A percentile compares a stretch with the other conserved stretches of the same genome.
phyloP scores from a whole-genome alignment of 2,797 vertebrate species.

The Eulemur coronatus region DNA sequence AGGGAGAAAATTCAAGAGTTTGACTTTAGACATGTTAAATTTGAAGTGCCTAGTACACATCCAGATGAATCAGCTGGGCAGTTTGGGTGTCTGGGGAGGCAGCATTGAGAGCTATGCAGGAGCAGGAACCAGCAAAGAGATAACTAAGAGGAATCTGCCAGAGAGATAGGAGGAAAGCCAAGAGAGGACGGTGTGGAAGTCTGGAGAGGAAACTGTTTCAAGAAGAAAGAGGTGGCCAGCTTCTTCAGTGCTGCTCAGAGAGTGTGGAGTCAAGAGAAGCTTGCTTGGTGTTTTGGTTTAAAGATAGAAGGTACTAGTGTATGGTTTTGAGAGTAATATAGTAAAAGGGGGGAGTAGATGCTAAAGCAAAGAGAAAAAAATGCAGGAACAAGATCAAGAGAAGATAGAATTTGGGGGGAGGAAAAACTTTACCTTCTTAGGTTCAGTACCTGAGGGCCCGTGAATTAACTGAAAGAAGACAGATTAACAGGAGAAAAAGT shows the following conservation, averaged over 20 bases:
- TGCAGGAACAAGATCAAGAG: neutral
- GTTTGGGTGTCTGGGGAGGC: neutral
- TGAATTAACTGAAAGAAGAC: neutral
- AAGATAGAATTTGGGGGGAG: neutral
- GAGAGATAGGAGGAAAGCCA: neutral
- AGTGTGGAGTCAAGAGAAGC: rapidly evolving
- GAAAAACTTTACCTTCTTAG: neutral
- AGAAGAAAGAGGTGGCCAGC: neutral
- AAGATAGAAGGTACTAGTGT: neutral
- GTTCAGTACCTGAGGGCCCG: neutral
- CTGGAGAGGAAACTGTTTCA: neutral
- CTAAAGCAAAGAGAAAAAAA: neutral
- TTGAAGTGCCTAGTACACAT: neutral
- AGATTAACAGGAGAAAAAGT: neutral
- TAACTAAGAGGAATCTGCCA: neutral
- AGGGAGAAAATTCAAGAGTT: neutral
- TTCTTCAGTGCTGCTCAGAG: neutral
- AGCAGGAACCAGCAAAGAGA: neutral
- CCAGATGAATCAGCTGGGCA: neutral
- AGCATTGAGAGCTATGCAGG: neutral
- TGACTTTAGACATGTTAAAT: neutral
- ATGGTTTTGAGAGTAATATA: neutral
- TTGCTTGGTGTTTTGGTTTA: neutral
- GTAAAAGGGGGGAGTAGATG: neutral
- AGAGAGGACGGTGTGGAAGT: neutral